A percentile compares a stretch with the other conserved stretches of the same genome.
These are phyloP conservation scores for Ammodytes dubius DNA, from an alignment of 2,113 vertebrate genomes.

Conservation along the genomic window DNA sequence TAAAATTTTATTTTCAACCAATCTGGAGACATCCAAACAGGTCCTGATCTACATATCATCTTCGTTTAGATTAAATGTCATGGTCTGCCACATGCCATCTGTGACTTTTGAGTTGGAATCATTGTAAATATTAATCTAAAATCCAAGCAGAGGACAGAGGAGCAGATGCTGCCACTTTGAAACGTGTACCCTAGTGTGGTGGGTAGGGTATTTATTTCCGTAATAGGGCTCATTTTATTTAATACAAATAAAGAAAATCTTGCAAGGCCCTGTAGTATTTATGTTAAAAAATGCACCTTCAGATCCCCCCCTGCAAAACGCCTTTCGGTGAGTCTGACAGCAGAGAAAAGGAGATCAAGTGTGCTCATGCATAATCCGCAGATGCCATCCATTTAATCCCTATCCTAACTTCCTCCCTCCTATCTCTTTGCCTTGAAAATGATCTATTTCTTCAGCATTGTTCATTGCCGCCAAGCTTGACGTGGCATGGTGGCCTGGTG, in stretches of 20 bases:
- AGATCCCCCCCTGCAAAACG: constrained; percentile 31
- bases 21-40: not conserved
- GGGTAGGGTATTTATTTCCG: not conserved
- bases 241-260: not conserved
- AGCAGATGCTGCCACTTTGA: not conserved
- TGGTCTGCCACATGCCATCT: not conserved
- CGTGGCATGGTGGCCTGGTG: not conserved
- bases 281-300: not conserved
- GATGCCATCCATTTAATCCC: constrained; percentile 53
- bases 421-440: constrained; percentile 39
- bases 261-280: not conserved
- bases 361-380: constrained; percentile 68
- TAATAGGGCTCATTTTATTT: not conserved
- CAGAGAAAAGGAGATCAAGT: constrained; percentile 46
- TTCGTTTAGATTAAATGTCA: not conserved
- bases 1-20: not conserved
- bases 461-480: constrained; percentile 13
- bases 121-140: not conserved
- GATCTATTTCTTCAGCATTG: constrained; percentile 26
- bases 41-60: not conserved
- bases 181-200: not conserved
- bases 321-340: constrained; percentile 45
- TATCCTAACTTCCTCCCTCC: constrained; percentile 54
- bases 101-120: not conserved
- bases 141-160: not conserved